phyloP scores from a whole-genome alignment of 2,113 vertebrate genomes.

The Dasyornis broadbenti region DNA sequence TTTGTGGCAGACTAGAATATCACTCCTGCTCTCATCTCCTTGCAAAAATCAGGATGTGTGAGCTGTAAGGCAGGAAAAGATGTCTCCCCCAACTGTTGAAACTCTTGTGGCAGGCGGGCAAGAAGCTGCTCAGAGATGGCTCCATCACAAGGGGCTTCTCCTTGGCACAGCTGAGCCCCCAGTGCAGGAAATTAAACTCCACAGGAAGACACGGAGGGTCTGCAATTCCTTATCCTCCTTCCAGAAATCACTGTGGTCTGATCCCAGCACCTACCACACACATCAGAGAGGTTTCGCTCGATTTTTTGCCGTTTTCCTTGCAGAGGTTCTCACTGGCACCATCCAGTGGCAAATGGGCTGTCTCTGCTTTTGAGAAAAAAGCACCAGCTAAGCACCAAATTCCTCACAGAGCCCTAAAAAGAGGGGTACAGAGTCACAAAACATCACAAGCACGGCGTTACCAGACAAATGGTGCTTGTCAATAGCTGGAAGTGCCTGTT shows the following conservation, averaged over 20 bases:
- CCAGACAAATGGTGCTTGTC: not conserved
- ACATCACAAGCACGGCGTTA: not conserved
- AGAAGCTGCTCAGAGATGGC: not conserved
- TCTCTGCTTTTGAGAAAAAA: not conserved
- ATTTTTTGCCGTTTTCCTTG: not conserved
- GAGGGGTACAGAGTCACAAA: not conserved
- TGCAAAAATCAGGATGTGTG: not conserved
- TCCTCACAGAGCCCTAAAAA: not conserved
- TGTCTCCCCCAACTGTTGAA: not conserved
- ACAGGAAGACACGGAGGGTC: not conserved
- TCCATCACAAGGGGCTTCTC: not conserved
- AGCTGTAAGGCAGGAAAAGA: not conserved
- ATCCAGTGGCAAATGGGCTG: not conserved
- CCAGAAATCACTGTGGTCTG: not conserved
- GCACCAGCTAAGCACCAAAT: not conserved
- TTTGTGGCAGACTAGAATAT: not conserved
- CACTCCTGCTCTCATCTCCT: not conserved
- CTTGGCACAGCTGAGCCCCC: not conserved
- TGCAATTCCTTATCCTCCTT: not conserved
- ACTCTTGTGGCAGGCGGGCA: not conserved
- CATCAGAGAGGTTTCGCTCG: not conserved
- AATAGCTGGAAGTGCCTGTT: not conserved
- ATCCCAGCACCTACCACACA: not conserved
- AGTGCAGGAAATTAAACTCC: not conserved
- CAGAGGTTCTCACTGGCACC: slow-evolving; percentile 22